These are phyloP conservation scores for Pteronotus mesoamericanus DNA, from an alignment of 2,797 vertebrate genomes.

Conservation along the genomic window DNA sequence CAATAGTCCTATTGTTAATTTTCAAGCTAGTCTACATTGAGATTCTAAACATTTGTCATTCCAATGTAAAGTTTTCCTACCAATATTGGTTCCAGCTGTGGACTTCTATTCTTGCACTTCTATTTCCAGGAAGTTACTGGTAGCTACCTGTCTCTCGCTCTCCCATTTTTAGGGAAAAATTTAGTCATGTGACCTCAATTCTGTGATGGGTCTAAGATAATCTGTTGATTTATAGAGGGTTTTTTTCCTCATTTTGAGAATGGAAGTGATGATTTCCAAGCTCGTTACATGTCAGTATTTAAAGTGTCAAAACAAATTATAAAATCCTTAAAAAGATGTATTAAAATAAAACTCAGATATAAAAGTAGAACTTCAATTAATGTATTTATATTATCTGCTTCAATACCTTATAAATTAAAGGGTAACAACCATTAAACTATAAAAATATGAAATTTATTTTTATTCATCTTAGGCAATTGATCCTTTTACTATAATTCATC, in stretches of 20 bases:
- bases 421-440: conserved; percentile 18
- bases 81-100: background rate
- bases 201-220: background rate
- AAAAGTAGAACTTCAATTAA: background rate
- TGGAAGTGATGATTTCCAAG: background rate
- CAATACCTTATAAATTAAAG: background rate
- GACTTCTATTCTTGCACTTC: background rate
- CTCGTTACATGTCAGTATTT: background rate
- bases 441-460: conserved; percentile 48
- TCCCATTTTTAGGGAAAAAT: background rate
- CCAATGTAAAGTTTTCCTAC: background rate
- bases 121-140: background rate
- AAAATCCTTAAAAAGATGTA: background rate
- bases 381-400: background rate
- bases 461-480: conserved; percentile 50
- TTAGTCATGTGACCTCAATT: background rate
- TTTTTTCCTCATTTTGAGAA: background rate
- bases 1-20: background rate
- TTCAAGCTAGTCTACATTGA: background rate
- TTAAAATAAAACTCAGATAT: background rate
- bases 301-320: background rate
- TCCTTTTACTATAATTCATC: background rate
- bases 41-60: background rate
- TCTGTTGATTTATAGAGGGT: background rate
- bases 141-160: background rate